phyloP scores from a whole-genome alignment of 2,888 invertebrate species.

The Ceraclea dissimilis region DNA sequence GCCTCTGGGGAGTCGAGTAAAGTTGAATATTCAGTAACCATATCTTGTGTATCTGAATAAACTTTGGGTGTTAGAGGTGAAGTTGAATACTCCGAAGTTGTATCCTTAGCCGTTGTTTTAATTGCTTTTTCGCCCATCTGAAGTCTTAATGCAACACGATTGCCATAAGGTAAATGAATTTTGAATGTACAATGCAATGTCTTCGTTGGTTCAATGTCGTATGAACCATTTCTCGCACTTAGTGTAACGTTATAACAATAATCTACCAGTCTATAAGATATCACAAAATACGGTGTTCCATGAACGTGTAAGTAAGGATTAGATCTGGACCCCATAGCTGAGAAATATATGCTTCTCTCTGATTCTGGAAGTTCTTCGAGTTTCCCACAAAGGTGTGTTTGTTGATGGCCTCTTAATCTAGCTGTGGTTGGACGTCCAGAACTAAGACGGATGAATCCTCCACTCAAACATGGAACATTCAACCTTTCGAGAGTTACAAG shows the following conservation, averaged over 20 bases:
- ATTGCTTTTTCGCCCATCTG: conserved; percentile 41
- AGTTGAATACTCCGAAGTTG: conserved; percentile 6
- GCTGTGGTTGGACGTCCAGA: conserved; percentile 35
- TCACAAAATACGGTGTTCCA: conserved; percentile 59
- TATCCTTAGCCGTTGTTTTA: conserved; percentile 8
- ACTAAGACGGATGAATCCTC: conserved; percentile 53
- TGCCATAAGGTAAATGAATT: conserved; percentile 64
- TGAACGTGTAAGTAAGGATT: conserved; percentile 49
- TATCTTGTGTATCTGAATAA: conserved; percentile 12
- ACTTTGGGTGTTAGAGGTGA: conserved; percentile 3
- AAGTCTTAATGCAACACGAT: conserved; percentile 55
- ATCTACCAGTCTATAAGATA: conserved; percentile 60
- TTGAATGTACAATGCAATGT: conserved; percentile 59
- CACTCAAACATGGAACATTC: conserved; percentile 60
- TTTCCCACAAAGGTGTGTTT: conserved; percentile 56
- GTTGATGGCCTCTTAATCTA: conserved; percentile 29
- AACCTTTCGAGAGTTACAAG: conserved; percentile 58
- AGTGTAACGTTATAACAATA: conserved; percentile 65
- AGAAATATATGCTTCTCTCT: conserved; percentile 54
- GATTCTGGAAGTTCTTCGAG: conserved; percentile 56
- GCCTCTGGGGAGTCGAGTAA: conserved; percentile 24
- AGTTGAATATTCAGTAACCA: conserved; percentile 29
- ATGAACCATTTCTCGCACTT: conserved; percentile 55
- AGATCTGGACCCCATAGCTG: conserved; percentile 37
- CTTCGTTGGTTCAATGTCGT: conserved; percentile 53